phyloP scores from a whole-genome alignment of 2,113 vertebrate genomes.

The Melanostigma gelatinosum region DNA sequence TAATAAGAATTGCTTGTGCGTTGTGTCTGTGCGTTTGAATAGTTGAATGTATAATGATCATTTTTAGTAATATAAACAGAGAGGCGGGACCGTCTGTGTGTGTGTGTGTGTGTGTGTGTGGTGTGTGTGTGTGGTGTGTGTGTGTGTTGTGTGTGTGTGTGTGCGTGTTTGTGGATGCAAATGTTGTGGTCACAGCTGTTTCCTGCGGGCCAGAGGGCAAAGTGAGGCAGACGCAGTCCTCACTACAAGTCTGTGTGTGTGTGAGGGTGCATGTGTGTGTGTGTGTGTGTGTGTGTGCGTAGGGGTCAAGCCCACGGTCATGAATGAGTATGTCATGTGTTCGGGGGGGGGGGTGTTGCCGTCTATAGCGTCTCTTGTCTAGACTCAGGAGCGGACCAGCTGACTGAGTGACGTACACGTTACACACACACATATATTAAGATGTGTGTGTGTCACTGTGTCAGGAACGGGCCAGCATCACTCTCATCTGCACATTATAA shows the following conservation, averaged over 20 bases:
- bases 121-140: slow-evolving; percentile 5
- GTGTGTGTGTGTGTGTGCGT: slow-evolving; percentile 26
- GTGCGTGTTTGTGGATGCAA: slow-evolving; percentile 47
- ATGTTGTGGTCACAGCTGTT: slow-evolving; percentile 74
- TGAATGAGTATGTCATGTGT: slow-evolving; percentile 33
- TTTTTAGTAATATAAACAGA: slow-evolving; percentile 54
- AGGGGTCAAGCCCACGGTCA: slow-evolving; percentile 70
- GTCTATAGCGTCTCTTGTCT: slow-evolving; percentile 56
- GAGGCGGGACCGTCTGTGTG: slow-evolving; percentile 20
- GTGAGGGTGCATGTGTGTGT: slow-evolving; percentile 16
- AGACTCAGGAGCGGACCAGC: slow-evolving; percentile 40
- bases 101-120: slow-evolving; percentile 5
- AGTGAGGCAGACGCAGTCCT: slow-evolving; percentile 47
- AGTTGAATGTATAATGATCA: slow-evolving; percentile 50
- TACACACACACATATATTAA: no score
- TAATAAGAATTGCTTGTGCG: background rate
- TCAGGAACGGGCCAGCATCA: background rate
- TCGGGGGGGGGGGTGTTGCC: slow-evolving; percentile 21
- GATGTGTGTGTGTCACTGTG: background rate
- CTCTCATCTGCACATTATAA: background rate
- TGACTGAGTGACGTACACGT: slow-evolving; percentile 33
- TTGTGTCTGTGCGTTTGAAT: slow-evolving; percentile 18
- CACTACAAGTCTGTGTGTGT: slow-evolving; percentile 16
- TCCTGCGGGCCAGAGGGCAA: slow-evolving; percentile 61
- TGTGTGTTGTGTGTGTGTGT: slow-evolving; percentile 11